Base-by-base conservation (phyloP, 2,888 invertebrate species). In the Megalurothrips usitatus region DNA sequence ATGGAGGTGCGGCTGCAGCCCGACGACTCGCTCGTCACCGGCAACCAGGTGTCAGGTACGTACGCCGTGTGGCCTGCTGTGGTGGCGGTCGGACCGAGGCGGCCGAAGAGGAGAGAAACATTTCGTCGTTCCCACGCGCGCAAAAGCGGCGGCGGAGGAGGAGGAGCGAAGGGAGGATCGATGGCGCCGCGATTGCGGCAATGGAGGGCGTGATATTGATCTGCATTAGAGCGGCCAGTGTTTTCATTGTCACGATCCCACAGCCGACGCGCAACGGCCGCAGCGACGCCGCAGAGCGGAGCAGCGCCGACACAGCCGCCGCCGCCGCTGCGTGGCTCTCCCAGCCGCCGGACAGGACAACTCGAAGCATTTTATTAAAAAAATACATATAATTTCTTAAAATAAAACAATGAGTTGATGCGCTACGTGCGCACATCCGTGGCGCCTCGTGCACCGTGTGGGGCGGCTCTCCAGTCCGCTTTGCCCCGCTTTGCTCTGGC, bases 1-100 rank as follows among this genome's bases (percentile, higher is more conserved):
- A 95, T 95, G 93, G 93, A 95, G 87, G 92, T 92, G 80, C 91
- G 91, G 86, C 89, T 94, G 83, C 92, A 92, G 85, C 92, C 92
- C 78, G 91, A 91, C 82, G 90, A 90, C 83, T 89, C 90, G 83
- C 86, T 88, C 82, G 87, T 88, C 82, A 87, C 89, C 79, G 87
- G 87, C 12, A 89, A 90, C 86, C 90, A 90, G 85, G 85, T 90
- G 82, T 68, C 68, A 68, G 68, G 68, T 68, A n/a, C 4, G 68
- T 23, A 79, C 79, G 6, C 34, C 3, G 34, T 2, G 34, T 43
- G n/a, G n/a, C n/a, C n/a, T n/a, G n/a, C n/a, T n/a, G n/a, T n/a
- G n/a, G n/a, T n/a, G n/a, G n/a, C n/a, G n/a, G n/a, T n/a, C n/a
- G n/a, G n/a, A n/a, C n/a, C n/a, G n/a, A n/a, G n/a, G 58, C 58